Conservation (phyloP, 2,888 invertebrate genomes). For the Zeuzera pyrina region DNA sequence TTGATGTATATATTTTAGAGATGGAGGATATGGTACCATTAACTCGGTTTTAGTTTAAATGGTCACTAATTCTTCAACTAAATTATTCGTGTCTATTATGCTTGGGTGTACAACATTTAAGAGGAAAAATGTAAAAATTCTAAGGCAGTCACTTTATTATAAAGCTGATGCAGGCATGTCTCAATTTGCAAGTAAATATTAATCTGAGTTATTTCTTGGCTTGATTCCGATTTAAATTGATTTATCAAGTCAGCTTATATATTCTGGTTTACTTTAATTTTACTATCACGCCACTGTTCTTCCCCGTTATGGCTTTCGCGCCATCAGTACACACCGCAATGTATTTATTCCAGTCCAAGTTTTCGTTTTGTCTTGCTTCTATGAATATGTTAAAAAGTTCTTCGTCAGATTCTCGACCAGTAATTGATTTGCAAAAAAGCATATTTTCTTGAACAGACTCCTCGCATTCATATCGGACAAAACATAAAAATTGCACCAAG, state of each 20-base stretch:
- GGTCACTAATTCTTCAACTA: background rate
- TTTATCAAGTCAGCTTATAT: background rate
- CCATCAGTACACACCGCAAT: no score
- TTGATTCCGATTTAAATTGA: background rate
- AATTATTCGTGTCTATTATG: constrained; percentile 2
- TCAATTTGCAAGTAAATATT: constrained; percentile 1
- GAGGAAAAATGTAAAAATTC: constrained; percentile 1
- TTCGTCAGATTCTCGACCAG: no score
- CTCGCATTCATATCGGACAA: no score
- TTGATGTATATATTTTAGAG: constrained; percentile 1
- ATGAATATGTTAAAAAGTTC: no score
- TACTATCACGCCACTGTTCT: no score
- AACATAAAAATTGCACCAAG: no score
- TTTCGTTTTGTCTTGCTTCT: no score
- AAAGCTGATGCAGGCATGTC: constrained; percentile 4
- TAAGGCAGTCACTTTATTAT: constrained; percentile 1
- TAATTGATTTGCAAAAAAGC: no score
- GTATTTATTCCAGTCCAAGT: no score
- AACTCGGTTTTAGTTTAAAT: constrained; percentile 1
- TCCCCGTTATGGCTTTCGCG: no score
- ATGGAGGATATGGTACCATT: constrained; percentile 1
- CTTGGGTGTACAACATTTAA: constrained; percentile 1
- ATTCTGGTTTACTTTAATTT: constrained; percentile 4
- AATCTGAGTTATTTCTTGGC: background rate
- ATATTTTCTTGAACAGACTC: no score